Base-by-base conservation (phyloP, 2,888 invertebrate species). In the Xylophagus ater region DNA sequence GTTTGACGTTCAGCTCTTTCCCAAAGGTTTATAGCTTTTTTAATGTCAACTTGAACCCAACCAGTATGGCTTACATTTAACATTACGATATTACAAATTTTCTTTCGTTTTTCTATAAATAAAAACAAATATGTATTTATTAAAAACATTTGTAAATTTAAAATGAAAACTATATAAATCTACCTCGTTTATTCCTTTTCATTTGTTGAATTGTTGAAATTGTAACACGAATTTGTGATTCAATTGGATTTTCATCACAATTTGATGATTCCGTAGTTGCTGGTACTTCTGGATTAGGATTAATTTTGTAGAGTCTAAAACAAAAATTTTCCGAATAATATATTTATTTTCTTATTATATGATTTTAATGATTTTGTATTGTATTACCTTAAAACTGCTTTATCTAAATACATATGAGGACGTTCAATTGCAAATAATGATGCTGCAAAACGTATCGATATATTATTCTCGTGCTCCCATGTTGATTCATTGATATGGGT, bases 11-110 rank as follows among this genome's bases (percentile, higher is more conserved):
- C 53, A 5, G 52, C 49, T 20, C 47, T 52, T 20, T 60, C 57
- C 62, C 62, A 63, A 26, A 61, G 56, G 37, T 58, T 55, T 17
- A 63, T 56, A 30, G 62, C 62, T 35, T 60, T 60, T 41, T 58
- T 59, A 4, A 63, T 57, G 42, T 63, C 62, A 37, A 63, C 62
- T 40, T 60, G 60, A 33, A 63, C 59, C 62, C 62, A 63, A 29
- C 64, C 62, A 13, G 56, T 57, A 32, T 56, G 54, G 6, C 54
- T 53, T 31, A 52, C 53, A 46, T 59, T 61, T 51, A 64, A 51
- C 64, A 64, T 64, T 32, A 59, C 49, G 9, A 61, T 62, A 41
- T 62, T 63, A 50, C 62, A 63, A 40, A 59, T 62, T 43, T 59
- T 59, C 53, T 61, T 62, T 53, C 57, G 62, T 35, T 53, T 58